phyloP scores from a whole-genome alignment of 2,797 vertebrate species.

The Phoeniculus purpureus region DNA sequence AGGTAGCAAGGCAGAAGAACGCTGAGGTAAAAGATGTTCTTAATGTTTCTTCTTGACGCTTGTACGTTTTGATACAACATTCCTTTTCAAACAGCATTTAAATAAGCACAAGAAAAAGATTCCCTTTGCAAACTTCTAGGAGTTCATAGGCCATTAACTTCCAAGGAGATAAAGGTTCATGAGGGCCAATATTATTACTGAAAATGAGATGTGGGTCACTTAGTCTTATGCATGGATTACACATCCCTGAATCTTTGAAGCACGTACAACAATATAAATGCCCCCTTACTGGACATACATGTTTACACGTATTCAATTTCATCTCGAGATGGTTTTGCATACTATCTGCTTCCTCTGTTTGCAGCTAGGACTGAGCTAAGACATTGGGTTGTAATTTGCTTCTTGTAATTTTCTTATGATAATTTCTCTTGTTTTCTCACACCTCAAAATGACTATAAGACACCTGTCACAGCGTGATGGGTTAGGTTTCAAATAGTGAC shows the following conservation, averaged over 20 bases:
- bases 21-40: fast-evolving
- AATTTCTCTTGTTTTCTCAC: not conserved
- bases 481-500: too few relatives aligned
- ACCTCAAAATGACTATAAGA: not conserved
- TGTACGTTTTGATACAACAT: not conserved
- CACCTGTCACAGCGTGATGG: too few relatives aligned
- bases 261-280: not conserved
- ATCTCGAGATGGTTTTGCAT: not conserved
- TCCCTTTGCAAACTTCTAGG: not conserved
- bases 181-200: not conserved
- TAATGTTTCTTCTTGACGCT: not conserved
- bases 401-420: not conserved
- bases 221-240: not conserved
- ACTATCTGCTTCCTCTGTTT: not conserved
- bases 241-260: not conserved
- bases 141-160: not conserved
- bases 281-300: not conserved
- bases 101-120: not conserved
- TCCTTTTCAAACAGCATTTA: not conserved
- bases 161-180: not conserved
- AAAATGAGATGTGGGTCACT: not conserved
- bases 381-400: not conserved
- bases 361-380: not conserved
- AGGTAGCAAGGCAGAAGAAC: not conserved
- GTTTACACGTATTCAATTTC: not conserved